A percentile compares a stretch with the other conserved stretches of the same genome.
These are phyloP conservation scores for Aptenodytes patagonicus DNA, from an alignment of 2,113 vertebrate species.

Conservation along the genomic window DNA sequence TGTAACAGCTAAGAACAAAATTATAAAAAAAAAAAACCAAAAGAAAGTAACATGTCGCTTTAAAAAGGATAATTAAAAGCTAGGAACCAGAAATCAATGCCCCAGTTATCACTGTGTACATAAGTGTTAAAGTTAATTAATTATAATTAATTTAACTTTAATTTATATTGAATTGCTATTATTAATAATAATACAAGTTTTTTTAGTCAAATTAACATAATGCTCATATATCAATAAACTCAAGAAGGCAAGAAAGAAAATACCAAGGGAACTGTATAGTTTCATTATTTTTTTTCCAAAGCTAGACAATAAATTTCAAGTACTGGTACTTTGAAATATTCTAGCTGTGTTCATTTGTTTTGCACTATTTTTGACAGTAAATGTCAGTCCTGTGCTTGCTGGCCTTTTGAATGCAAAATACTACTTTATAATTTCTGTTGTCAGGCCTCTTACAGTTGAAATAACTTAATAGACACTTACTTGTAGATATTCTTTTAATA, in stretches of 20 bases:
- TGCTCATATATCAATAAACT: neutral
- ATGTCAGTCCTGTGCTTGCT: neutral
- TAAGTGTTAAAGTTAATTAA: neutral
- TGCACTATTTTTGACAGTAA: neutral
- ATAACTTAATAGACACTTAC: neutral
- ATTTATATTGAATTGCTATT: neutral
- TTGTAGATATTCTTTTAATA: neutral
- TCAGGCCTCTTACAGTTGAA: neutral
- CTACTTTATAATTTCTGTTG: neutral
- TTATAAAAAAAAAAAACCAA: neutral
- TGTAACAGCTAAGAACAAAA: neutral
- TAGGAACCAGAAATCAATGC: neutral
- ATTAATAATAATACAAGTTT: neutral
- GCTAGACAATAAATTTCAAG: neutral
- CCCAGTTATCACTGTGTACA: neutral
- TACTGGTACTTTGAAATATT: neutral
- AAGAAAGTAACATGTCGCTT: neutral
- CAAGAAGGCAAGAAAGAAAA: neutral
- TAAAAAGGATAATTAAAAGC: neutral
- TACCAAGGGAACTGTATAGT: neutral
- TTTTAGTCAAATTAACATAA: neutral
- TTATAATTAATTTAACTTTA: neutral
- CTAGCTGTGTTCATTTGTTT: neutral
- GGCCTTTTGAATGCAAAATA: neutral
- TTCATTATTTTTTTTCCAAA: slow-evolving; percentile 9